Evolutionary conservation across 2,888 invertebrate genomes (phyloP).

Genomic region (Chaitophorus viminalis): DNA sequence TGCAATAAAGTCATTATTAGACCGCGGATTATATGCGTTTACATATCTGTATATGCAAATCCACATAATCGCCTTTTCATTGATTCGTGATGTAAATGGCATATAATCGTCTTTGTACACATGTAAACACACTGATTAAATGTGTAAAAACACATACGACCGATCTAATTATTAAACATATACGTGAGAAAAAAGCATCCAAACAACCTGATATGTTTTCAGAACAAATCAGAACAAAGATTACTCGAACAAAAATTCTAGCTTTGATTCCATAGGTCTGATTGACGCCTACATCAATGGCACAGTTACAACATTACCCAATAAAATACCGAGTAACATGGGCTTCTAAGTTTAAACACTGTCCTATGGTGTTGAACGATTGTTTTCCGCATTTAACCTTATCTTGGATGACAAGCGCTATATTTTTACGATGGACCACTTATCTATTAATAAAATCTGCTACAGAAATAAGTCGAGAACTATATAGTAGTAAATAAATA

Average conservation of each 20-base stretch:
- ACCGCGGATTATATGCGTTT: no score
- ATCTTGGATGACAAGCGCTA: neutral
- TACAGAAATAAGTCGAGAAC: neutral
- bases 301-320: neutral
- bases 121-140: no score
- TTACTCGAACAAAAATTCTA: slow-evolving; percentile 14
- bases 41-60: no score
- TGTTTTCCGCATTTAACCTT: neutral
- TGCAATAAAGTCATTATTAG: no score
- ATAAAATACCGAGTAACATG: slow-evolving; percentile 12
- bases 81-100: no score
- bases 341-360: slow-evolving; percentile 24
- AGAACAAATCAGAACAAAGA: neutral
- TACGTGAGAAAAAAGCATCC: no score
- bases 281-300: slow-evolving; percentile 14
- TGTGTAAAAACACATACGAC: no score
- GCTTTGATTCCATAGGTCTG: neutral
- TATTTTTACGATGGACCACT: neutral
- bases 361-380: neutral
- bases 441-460: neutral
- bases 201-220: no score
- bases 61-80: no score
- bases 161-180: no score
- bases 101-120: no score
- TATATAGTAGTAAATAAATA: neutral